phyloP scores from a whole-genome alignment of 2,113 vertebrate genomes.

The Acrocephalus arundinaceus region DNA sequence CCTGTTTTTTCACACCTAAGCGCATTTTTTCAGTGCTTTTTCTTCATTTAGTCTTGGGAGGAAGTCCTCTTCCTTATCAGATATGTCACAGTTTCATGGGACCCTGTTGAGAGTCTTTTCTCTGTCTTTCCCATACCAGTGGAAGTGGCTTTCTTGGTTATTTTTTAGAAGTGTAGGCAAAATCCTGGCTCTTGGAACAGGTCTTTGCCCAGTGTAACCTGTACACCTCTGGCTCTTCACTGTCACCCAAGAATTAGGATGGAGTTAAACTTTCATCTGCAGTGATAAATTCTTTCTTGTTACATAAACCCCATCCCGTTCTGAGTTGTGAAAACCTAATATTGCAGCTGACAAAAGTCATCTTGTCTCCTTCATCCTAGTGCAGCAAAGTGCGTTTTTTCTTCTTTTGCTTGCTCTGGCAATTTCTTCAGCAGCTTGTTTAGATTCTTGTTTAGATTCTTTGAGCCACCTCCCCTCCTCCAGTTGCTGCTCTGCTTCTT shows the following conservation, averaged over 20 bases:
- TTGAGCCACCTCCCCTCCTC: background rate
- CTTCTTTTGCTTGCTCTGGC: background rate
- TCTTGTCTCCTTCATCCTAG: conserved; percentile 1
- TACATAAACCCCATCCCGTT: background rate
- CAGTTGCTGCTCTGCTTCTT: background rate
- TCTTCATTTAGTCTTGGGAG: background rate
- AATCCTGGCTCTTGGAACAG: background rate
- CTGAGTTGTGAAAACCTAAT: background rate
- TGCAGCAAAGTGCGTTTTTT: background rate
- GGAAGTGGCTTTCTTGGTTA: background rate
- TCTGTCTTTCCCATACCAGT: background rate
- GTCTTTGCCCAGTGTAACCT: background rate
- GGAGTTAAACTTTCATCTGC: background rate
- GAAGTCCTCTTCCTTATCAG: background rate
- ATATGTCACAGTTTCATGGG: background rate
- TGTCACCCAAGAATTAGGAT: background rate
- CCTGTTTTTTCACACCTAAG: background rate
- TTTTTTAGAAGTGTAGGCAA: background rate
- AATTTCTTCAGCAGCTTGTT: background rate
- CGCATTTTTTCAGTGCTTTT: background rate
- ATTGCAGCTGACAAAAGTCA: background rate
- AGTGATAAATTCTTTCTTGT: background rate
- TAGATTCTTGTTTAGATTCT: background rate
- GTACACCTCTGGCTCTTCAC: background rate
- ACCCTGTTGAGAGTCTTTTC: background rate